These are phyloP conservation scores for Brachynemurus nebulosus DNA, from an alignment of 2,888 invertebrate genomes.

Conservation along the genomic window DNA sequence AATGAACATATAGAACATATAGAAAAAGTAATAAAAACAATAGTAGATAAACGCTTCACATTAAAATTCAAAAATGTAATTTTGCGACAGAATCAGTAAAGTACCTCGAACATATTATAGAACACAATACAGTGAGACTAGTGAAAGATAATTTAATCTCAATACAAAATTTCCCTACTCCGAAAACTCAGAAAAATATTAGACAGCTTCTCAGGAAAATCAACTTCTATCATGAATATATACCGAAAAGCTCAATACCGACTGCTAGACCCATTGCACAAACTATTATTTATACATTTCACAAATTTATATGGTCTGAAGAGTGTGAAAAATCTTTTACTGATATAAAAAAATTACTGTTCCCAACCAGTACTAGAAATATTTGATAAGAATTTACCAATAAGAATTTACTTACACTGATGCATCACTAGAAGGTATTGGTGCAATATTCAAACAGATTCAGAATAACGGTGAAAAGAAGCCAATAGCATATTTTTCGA, in stretches of 20 bases:
- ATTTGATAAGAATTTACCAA: slow-evolving; percentile 14
- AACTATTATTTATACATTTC: not conserved
- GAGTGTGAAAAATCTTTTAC: slow-evolving; percentile 5
- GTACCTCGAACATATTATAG: slow-evolving; percentile 14
- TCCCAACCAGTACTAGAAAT: slow-evolving; percentile 13
- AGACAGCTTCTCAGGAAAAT: slow-evolving; percentile 14
- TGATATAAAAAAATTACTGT: slow-evolving; percentile 14
- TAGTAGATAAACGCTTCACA: slow-evolving; percentile 12
- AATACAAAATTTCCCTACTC: slow-evolving; percentile 12
- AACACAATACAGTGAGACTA: slow-evolving; percentile 10
- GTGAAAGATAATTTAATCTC: slow-evolving; percentile 12
- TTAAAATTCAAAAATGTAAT: slow-evolving; percentile 12
- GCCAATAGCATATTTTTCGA: slow-evolving; percentile 16
- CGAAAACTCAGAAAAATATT: slow-evolving; percentile 14
- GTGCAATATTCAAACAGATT: slow-evolving; percentile 18
- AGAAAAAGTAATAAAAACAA: slow-evolving; percentile 8
- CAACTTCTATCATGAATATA: no score
- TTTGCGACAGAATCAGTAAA: slow-evolving; percentile 10
- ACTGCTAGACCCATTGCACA: slow-evolving; percentile 10
- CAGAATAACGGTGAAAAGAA: slow-evolving; percentile 7
- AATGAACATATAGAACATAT: slow-evolving; percentile 15
- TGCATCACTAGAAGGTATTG: no score
- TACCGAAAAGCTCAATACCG: no score
- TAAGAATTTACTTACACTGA: no score
- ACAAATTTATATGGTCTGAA: slow-evolving; percentile 6